Evolutionary conservation across 2,888 invertebrate species (phyloP), one percentile per base, ranked within the genome.

Genomic region (Cyclophora albipunctata): DNA sequence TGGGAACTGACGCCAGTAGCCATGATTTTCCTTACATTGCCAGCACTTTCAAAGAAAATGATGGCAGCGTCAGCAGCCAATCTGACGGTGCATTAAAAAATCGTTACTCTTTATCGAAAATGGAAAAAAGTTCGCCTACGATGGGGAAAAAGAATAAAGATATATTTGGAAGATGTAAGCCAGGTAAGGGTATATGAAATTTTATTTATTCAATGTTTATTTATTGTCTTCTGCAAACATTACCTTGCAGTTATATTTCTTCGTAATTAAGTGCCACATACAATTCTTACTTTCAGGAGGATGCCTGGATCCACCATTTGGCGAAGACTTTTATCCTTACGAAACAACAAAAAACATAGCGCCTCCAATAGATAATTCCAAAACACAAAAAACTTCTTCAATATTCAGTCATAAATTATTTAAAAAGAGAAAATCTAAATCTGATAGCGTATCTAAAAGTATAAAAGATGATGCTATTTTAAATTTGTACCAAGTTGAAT

Each of bases 281-380:
- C 20, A 37, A 57, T 53, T 34, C 48, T 54, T n/a, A 49, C 20
- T 64, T 68, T 52, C 52, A 87, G 87, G 86, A 45, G 87, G 86
- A 7, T 86, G 86, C 53, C 66, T 87, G 47, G 86, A 88, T 66
- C 86, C 87, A 46, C 80, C 83, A 6, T 84, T 78, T 60, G 66
- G 63, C 51, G 84, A 86, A 72, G 86, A 87, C 2, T 80, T 63
- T 60, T 78, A 81, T 61, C 51, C 70, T 5, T 84, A 85, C 56
- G 58, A 63, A 47, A 76, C 73, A 20, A 51, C 55, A 42, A 47
- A 41, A n/a, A 45, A 7, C 5, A 46, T 20, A 4, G 42, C 40
- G 33, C 5, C n/a, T 34, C 37, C 37, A 37, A 37, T 20, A 20
- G 20, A 20, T 20, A 45, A 51, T 6, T 4, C 49, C 42, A 45